A percentile compares a stretch with the other conserved stretches of the same genome.
Conservation (phyloP, 2,797 vertebrate species). For the Clarias platycephalus region DNA sequence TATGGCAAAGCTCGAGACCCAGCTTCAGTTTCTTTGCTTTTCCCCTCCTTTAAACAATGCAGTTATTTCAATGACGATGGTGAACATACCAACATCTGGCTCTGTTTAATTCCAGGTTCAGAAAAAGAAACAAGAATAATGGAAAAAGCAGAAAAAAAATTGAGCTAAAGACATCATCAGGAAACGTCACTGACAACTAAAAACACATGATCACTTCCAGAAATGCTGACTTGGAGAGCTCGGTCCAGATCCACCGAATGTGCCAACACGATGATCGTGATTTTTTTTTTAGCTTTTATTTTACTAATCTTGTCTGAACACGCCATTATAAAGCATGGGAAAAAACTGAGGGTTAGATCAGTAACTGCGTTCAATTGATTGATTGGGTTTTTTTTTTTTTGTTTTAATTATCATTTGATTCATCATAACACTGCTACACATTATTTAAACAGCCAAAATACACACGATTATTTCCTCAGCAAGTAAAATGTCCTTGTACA, state of each 20-base stretch:
- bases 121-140: constrained; percentile 15
- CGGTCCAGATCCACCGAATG: neutral
- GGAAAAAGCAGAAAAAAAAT: neutral
- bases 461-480: neutral
- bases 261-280: neutral
- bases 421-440: neutral
- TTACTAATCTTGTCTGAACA: neutral
- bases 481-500: neutral
- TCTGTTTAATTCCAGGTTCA: constrained; percentile 23
- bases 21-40: neutral
- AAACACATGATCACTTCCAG: constrained; percentile 9
- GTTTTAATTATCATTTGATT: neutral
- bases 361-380: neutral
- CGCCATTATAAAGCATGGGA: neutral
- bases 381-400: neutral
- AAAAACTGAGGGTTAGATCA: neutral
- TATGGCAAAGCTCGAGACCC: neutral
- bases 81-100: constrained; percentile 20
- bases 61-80: constrained; percentile 15
- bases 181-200: constrained; percentile 12
- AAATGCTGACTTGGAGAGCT: constrained; percentile 10
- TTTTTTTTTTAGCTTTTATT: neutral
- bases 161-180: constrained; percentile 13
- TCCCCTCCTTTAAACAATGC: neutral
- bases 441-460: neutral